Evolutionary conservation across 2,797 vertebrate species (phyloP).

Genomic region (Pempheris klunzingeri): DNA sequence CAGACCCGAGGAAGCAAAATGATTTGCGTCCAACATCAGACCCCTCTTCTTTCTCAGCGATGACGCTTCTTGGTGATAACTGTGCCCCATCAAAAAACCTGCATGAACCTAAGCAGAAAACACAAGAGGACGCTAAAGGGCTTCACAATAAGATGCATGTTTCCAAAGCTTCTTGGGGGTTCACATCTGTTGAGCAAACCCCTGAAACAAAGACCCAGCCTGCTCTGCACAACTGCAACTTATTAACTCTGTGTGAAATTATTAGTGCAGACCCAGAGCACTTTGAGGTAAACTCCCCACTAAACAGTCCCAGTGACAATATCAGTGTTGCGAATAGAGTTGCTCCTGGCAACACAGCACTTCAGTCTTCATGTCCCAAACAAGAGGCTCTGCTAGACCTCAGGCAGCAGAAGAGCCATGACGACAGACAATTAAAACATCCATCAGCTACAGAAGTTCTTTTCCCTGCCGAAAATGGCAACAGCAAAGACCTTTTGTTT

Average conservation of each 20-base stretch:
- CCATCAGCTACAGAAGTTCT: slow-evolving; percentile 71
- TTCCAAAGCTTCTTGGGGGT: slow-evolving; percentile 57
- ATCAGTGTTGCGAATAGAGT: slow-evolving; percentile 63
- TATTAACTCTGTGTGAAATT: slow-evolving; percentile 53
- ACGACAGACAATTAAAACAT: slow-evolving; percentile 72
- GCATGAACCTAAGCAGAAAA: slow-evolving; percentile 37
- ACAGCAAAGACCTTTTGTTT: slow-evolving; percentile 63
- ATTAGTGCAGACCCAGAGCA: slow-evolving; percentile 33
- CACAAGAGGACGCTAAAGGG: slow-evolving; percentile 36
- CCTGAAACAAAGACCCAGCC: slow-evolving; percentile 28
- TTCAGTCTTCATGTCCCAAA: slow-evolving; percentile 69
- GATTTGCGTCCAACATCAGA: slow-evolving; percentile 59
- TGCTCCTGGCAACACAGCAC: slow-evolving; percentile 58
- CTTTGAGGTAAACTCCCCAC: slow-evolving; percentile 35
- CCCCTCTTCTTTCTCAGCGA: slow-evolving; percentile 67
- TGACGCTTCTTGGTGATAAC: slow-evolving; percentile 66
- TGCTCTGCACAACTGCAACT: slow-evolving; percentile 46
- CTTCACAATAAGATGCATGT: slow-evolving; percentile 45
- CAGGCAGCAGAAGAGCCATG: slow-evolving; percentile 70
- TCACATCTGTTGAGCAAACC: slow-evolving; percentile 48
- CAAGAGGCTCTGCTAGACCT: slow-evolving; percentile 76
- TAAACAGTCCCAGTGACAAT: slow-evolving; percentile 52
- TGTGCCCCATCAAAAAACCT: slow-evolving; percentile 40
- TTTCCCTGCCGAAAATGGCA: slow-evolving; percentile 75
- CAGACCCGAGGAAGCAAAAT: slow-evolving; percentile 61